These are phyloP conservation scores for Magallana gigas DNA, from an alignment of 1,140 invertebrate genomes.

Conservation along the genomic window DNA sequence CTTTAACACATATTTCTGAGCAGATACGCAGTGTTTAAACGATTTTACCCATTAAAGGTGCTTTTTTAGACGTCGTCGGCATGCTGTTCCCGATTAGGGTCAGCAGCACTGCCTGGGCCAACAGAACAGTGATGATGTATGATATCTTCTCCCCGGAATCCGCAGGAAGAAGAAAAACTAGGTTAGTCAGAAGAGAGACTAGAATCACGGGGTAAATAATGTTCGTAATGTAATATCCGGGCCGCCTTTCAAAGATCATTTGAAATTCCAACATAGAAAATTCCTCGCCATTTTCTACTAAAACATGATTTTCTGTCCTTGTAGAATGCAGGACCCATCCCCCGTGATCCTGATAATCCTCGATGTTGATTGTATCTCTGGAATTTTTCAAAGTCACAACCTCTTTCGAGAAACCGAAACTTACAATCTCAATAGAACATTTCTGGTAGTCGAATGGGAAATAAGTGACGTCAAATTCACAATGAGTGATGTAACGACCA, in stretches of 20 bases:
- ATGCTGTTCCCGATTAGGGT: conserved; percentile 60
- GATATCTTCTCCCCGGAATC: conserved; percentile 66
- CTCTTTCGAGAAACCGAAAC: conserved; percentile 90
- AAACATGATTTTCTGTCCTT: no score
- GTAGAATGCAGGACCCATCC: conserved; percentile 33
- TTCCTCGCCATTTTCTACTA: no score
- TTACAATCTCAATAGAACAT: conserved; percentile 97
- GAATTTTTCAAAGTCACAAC: conserved; percentile 34
- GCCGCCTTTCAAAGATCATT: no score
- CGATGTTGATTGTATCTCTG: background rate
- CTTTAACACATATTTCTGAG: no score
- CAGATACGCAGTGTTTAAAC: background rate
- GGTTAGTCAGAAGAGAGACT: conserved; percentile 51
- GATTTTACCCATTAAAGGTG: conserved; percentile 55
- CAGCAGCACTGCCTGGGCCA: conserved; percentile 63
- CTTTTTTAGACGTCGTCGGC: conserved; percentile 60
- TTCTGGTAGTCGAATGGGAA: conserved; percentile 92
- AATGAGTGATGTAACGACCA: conserved; percentile 97
- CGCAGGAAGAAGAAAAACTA: conserved; percentile 63
- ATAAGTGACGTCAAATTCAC: conserved; percentile 85
- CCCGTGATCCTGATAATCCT: conserved; percentile 46
- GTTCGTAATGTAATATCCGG: conserved; percentile 59
- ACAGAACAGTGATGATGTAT: conserved; percentile 60
- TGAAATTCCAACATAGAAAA: no score
- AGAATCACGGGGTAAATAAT: conserved; percentile 63